These are phyloP conservation scores for Electrona antarctica DNA, from an alignment of 2,113 vertebrate genomes.

Conservation along the genomic window DNA sequence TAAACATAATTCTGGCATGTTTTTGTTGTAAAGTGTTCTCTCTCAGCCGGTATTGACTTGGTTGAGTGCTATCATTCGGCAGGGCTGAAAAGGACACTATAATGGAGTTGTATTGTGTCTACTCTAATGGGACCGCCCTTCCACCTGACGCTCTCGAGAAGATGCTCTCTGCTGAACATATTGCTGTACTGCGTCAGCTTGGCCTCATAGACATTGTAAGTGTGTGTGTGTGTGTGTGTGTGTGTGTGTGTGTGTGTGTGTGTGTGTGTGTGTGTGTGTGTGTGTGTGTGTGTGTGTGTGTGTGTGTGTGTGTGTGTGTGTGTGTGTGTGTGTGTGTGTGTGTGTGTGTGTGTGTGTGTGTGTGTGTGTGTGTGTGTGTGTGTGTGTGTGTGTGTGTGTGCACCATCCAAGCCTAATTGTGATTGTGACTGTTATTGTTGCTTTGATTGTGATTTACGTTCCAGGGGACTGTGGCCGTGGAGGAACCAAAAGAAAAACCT, in stretches of 20 bases:
- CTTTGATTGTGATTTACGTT: slow-evolving; percentile 26
- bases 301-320: too few relatives aligned
- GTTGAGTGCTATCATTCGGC: slow-evolving; percentile 20
- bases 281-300: slow-evolving; percentile 5
- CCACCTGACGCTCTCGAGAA: slow-evolving; percentile 63
- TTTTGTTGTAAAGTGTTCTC: neutral
- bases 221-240: neutral
- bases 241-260: slow-evolving; percentile 1
- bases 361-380: too few relatives aligned
- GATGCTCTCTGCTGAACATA: slow-evolving; percentile 70
- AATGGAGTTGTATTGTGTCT: slow-evolving; percentile 89
- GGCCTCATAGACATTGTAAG: slow-evolving; percentile 88
- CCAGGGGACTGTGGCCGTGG: slow-evolving; percentile 33
- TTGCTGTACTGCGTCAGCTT: slow-evolving; percentile 63
- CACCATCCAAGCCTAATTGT: too few relatives aligned
- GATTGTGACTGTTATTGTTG: too few relatives aligned
- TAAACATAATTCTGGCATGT: neutral
- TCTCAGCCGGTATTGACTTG: neutral
- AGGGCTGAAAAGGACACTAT: slow-evolving; percentile 64
- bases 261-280: neutral
- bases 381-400: too few relatives aligned
- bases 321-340: too few relatives aligned
- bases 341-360: too few relatives aligned
- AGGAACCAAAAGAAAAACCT: neutral
- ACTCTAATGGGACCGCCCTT: slow-evolving; percentile 86